These are phyloP conservation scores for Xestoiulus laeticollis DNA, from an alignment of 2,888 invertebrate species.

Conservation along the genomic window DNA sequence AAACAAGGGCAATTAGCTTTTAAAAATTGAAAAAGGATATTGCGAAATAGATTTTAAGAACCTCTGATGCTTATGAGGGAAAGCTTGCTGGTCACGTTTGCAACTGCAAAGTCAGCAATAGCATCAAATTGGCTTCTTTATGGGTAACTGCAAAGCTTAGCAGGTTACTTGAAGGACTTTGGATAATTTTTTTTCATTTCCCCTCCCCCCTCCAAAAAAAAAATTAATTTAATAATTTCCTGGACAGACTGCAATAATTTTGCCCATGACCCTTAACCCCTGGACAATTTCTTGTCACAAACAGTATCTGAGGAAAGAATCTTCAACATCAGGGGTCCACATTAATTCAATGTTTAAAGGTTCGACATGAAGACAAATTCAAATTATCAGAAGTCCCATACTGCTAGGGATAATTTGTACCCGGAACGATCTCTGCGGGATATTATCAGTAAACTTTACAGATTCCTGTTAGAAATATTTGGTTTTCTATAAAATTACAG, in stretches of 20 bases:
- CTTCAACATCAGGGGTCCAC: too few relatives aligned
- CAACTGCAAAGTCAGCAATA: background rate
- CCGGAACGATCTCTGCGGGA: too few relatives aligned
- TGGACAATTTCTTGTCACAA: background rate
- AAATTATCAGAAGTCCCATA: too few relatives aligned
- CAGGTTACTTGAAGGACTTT: background rate
- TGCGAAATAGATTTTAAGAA: background rate
- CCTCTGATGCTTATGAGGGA: background rate
- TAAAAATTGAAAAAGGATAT: background rate
- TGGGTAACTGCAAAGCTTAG: background rate
- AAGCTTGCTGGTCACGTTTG: background rate
- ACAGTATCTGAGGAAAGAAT: too few relatives aligned
- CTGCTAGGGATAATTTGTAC: too few relatives aligned
- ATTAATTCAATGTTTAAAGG: too few relatives aligned
- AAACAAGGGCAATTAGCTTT: background rate
- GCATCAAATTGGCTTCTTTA: background rate
- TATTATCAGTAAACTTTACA: too few relatives aligned
- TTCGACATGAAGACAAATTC: too few relatives aligned
- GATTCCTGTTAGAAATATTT: too few relatives aligned
- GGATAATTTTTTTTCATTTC: too few relatives aligned
- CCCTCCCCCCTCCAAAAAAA: too few relatives aligned
- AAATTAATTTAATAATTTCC: background rate
- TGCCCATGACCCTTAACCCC: background rate
- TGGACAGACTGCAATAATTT: background rate
- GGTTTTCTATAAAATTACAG: too few relatives aligned